phyloP scores from a whole-genome alignment of 2,797 vertebrate genomes.

The Nothura maculosa region DNA sequence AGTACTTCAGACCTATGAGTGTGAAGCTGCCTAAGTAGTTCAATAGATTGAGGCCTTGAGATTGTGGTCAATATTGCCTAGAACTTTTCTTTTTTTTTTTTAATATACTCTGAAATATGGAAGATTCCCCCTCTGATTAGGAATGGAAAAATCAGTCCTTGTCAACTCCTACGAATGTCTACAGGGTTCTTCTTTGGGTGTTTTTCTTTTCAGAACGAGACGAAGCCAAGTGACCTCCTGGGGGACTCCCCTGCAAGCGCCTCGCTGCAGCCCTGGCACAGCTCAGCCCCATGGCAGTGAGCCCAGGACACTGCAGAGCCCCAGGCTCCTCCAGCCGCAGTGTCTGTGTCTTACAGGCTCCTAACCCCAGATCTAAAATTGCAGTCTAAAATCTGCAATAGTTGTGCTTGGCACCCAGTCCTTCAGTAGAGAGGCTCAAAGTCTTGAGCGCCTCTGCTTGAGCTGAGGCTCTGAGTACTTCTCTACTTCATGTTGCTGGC shows the following conservation, averaged over 20 bases:
- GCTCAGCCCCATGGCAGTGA: accelerated
- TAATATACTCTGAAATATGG: background rate
- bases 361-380: background rate
- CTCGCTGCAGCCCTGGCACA: background rate
- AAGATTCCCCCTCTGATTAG: background rate
- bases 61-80: background rate
- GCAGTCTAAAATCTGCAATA: background rate
- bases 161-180: background rate
- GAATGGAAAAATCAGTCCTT: background rate
- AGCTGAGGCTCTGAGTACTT: background rate
- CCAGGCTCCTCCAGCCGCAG: accelerated
- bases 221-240: background rate
- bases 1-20: background rate
- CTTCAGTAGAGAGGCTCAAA: background rate
- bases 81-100: background rate
- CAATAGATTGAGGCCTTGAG: background rate
- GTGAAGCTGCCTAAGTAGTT: background rate
- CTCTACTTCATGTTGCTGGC: background rate
- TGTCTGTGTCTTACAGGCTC: background rate
- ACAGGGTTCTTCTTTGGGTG: background rate
- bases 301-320: background rate
- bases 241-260: background rate
- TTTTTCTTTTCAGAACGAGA: background rate
- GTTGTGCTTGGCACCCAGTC: background rate
- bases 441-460: accelerated